These are phyloP conservation scores for Lasius platythorax DNA, from an alignment of 2,888 invertebrate species.

Conservation along the genomic window DNA sequence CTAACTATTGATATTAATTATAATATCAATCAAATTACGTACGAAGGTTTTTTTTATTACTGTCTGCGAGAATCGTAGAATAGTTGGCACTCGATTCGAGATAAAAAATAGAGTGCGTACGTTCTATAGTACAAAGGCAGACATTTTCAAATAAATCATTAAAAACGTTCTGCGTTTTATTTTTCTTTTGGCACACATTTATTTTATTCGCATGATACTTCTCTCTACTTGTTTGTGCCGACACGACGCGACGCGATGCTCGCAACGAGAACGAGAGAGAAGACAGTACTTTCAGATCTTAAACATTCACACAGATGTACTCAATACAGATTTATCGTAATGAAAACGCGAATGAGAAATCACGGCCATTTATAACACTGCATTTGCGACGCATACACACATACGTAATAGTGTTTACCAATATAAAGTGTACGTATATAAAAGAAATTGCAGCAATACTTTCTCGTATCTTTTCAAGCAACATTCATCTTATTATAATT, in stretches of 20 bases:
- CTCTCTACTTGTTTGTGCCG: slow-evolving; percentile 1
- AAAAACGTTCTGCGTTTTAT: not conserved
- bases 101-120: slow-evolving; percentile 18
- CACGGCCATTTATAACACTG: slow-evolving; percentile 1
- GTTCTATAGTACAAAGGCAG: not conserved
- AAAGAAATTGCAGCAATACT: not conserved
- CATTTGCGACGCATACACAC: not conserved
- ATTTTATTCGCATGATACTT: not conserved
- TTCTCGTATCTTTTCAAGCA: slow-evolving; percentile 1
- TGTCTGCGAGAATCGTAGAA: not conserved
- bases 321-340: slow-evolving; percentile 30
- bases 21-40: not conserved
- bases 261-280: not conserved
- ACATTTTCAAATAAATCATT: slow-evolving; percentile 25
- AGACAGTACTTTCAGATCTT: not conserved
- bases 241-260: not conserved
- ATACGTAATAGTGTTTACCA: not conserved
- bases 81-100: not conserved
- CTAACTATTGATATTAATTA: not conserved
- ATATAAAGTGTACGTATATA: not conserved
- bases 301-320: not conserved
- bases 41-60: not conserved
- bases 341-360: slow-evolving; percentile 29
- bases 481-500: not conserved
- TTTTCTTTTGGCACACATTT: slow-evolving; percentile 3